Percentiles rank a stretch among this genome's conserved stretches.
phyloP scores from a whole-genome alignment of 2,888 invertebrate genomes.

The Mycogona germanica region DNA sequence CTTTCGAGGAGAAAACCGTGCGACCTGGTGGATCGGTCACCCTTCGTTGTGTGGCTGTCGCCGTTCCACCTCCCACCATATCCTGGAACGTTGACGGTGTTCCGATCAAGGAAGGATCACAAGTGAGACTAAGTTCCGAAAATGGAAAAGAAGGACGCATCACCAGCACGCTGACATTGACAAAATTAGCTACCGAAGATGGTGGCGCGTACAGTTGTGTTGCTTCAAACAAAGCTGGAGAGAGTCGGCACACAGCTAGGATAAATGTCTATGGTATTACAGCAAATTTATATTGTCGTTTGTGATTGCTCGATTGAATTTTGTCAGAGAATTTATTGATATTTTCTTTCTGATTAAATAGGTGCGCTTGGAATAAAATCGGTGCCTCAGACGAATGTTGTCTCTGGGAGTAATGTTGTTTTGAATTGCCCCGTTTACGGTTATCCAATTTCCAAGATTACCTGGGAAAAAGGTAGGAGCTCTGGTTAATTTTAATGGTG shows the following conservation, averaged over 20 bases:
- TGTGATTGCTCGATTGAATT: neutral
- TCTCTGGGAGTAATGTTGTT: conserved; percentile 11
- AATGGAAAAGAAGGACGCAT: neutral
- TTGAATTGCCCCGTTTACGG: conserved; percentile 21
- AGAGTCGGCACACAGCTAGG: conserved; percentile 18
- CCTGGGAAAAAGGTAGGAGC: conserved; percentile 20
- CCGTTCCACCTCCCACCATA: neutral
- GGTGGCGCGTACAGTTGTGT: conserved; percentile 23
- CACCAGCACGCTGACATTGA: neutral
- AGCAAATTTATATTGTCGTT: neutral
- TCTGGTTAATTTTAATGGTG: too few species aligned
- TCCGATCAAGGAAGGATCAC: neutral
- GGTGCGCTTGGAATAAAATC: neutral
- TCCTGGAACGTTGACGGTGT: neutral
- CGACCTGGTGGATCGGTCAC: conserved; percentile 2
- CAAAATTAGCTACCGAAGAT: neutral
- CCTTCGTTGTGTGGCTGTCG: neutral
- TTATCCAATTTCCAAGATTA: conserved; percentile 16
- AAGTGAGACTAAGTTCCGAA: neutral
- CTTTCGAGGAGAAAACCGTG: neutral
- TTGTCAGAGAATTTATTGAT: too few species aligned
- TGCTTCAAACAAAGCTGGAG: conserved; percentile 22
- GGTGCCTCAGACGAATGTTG: neutral
- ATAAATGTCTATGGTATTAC: conserved; percentile 23
- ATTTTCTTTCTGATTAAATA: neutral